phyloP scores from a whole-genome alignment of 53 echinoderm and acorn worm species.

The Mesocentrotus franciscanus region DNA sequence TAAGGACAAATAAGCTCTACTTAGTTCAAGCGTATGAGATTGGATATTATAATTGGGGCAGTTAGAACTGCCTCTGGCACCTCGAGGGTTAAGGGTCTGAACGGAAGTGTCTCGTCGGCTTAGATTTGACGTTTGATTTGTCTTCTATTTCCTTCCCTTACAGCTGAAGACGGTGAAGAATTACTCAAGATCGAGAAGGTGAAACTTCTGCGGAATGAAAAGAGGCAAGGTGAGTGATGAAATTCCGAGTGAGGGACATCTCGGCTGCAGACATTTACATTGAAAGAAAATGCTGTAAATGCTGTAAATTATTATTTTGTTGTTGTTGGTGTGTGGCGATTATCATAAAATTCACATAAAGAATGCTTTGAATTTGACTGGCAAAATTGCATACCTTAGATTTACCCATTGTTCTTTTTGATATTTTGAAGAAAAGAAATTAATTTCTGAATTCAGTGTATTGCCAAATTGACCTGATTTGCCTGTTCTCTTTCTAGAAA shows the following conservation, averaged over 20 bases:
- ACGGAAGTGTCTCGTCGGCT: neutral
- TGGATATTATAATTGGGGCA: no score
- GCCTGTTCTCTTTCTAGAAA: neutral
- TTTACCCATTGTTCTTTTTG: no score
- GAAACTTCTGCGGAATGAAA: constrained; percentile 86
- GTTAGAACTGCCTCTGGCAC: neutral
- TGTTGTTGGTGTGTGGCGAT: no score
- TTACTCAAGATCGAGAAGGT: constrained; percentile 89
- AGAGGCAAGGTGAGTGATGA: constrained; percentile 84
- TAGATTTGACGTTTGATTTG: constrained; percentile 30
- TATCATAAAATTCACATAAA: no score
- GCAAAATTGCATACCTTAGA: no score
- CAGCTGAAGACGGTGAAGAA: constrained; percentile 91
- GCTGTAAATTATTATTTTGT: no score
- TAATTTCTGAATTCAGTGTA: no score
- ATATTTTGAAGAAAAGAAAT: no score
- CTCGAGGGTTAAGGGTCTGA: neutral
- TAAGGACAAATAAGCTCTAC: no score
- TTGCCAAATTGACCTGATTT: neutral
- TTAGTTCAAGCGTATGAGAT: no score
- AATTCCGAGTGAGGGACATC: neutral
- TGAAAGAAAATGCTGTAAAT: neutral
- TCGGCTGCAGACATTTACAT: neutral
- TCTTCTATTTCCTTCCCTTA: constrained; percentile 39
- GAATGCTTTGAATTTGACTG: no score